Percentiles rank a stretch among this genome's conserved stretches.
phyloP scores from a whole-genome alignment of 30 jellyfish, hydroid and myxozoan species.

The Aurelia coerulea region DNA sequence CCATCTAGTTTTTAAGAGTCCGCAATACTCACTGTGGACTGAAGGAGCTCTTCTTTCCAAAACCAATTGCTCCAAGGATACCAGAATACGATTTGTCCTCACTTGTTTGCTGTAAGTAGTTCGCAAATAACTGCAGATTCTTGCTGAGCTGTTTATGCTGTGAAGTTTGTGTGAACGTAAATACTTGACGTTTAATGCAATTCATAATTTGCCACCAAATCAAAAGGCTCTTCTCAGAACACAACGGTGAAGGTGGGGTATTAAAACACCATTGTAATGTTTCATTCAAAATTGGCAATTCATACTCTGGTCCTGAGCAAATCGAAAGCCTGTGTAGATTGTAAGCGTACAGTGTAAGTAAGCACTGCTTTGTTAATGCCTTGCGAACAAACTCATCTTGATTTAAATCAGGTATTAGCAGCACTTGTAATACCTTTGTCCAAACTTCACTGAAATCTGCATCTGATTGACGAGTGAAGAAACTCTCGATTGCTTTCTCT shows the following conservation, averaged over 20 bases:
- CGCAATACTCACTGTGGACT: slow-evolving; percentile 60
- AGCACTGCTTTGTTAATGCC: slow-evolving; percentile 66
- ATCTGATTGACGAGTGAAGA: slow-evolving; percentile 58
- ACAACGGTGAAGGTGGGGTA: slow-evolving; percentile 36
- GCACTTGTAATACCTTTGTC: slow-evolving; percentile 42
- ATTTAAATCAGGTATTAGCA: slow-evolving; percentile 76
- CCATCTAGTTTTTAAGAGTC: too few species aligned
- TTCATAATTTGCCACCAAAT: slow-evolving; percentile 81
- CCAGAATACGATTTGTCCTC: slow-evolving; percentile 88
- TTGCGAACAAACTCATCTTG: slow-evolving; percentile 74
- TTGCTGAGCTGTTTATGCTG: slow-evolving; percentile 36
- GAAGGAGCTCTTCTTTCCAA: slow-evolving; percentile 85
- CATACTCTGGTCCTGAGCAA: slow-evolving; percentile 31
- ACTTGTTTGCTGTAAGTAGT: slow-evolving; percentile 62
- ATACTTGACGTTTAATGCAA: slow-evolving; percentile 38
- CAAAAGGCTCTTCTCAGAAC: slow-evolving; percentile 66
- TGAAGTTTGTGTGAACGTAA: slow-evolving; percentile 1
- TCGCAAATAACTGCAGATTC: slow-evolving; percentile 36
- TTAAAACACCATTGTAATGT: slow-evolving; percentile 75
- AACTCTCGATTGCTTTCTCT: slow-evolving; percentile 70
- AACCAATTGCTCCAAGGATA: slow-evolving; percentile 79
- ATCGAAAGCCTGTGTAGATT: slow-evolving; percentile 64
- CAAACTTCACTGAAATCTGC: slow-evolving; percentile 56
- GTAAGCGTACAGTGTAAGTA: slow-evolving; percentile 66
- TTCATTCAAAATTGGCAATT: slow-evolving; percentile 40